A percentile compares a stretch with the other conserved stretches of the same genome.
These are phyloP conservation scores for Hoplodrina blanda DNA, from an alignment of 2,888 invertebrate genomes.

Conservation along the genomic window DNA sequence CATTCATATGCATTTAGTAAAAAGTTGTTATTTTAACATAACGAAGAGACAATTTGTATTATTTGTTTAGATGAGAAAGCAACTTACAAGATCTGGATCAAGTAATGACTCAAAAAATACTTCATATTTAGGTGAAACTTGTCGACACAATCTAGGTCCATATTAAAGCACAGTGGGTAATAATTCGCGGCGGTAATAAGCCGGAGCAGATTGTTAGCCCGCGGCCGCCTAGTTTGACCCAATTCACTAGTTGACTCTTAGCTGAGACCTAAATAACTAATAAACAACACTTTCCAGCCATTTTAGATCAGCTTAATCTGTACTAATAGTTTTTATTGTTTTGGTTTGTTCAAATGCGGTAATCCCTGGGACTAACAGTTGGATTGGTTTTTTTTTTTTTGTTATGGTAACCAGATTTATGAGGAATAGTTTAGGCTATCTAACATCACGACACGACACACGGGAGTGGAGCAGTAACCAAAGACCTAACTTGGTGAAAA, in stretches of 20 bases:
- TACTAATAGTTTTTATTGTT: background rate
- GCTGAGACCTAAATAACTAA: conserved; percentile 48
- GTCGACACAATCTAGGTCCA: conserved; percentile 24
- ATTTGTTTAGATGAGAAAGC: background rate
- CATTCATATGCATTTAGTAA: no score
- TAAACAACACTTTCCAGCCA: conserved; percentile 28
- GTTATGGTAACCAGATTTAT: no score
- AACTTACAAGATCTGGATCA: no score
- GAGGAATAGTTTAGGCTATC: no score
- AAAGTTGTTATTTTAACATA: no score
- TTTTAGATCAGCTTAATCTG: conserved; percentile 22
- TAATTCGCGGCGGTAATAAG: conserved; percentile 46
- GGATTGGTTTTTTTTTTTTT: no score
- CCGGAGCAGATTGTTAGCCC: conserved; percentile 35
- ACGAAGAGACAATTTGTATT: no score
- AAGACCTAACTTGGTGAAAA: no score
- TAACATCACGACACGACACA: no score
- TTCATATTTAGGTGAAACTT: background rate
- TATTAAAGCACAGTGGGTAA: conserved; percentile 32
- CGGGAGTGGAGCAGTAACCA: no score
- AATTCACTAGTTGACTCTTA: conserved; percentile 49
- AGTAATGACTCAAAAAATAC: background rate
- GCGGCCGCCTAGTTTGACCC: conserved; percentile 59
- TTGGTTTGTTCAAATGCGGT: no score
- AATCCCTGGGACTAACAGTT: no score